A percentile compares a stretch with the other conserved stretches of the same genome.
These are phyloP conservation scores for Ctenomys sociabilis DNA, from an alignment of 2,113 vertebrate genomes.

Conservation along the genomic window DNA sequence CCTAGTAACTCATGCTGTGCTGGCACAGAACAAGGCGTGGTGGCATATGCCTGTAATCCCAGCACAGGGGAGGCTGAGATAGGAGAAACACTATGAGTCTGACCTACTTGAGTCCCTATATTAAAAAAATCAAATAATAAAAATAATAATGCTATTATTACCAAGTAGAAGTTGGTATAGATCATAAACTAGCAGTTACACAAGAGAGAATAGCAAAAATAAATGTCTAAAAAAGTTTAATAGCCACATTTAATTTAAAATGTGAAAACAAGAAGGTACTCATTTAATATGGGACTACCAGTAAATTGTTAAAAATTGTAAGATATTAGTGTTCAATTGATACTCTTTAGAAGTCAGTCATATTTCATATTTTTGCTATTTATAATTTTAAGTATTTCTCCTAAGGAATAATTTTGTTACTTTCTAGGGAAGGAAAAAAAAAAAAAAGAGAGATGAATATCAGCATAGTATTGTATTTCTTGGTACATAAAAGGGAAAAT, in stretches of 20 bases:
- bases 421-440: background rate
- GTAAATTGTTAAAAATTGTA: background rate
- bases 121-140: no score
- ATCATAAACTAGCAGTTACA: background rate
- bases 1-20: no score
- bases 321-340: background rate
- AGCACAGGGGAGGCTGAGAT: no score
- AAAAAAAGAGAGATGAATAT: background rate
- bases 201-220: background rate
- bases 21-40: no score
- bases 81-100: no score
- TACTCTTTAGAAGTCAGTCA: background rate
- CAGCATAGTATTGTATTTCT: background rate
- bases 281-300: background rate
- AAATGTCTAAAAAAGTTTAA: background rate
- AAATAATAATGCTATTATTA: background rate
- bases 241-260: background rate
- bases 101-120: no score
- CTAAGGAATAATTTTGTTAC: background rate
- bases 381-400: constrained; percentile 3
- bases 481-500: background rate
- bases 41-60: no score
- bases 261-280: constrained; percentile 1
- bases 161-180: background rate
- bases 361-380: background rate